phyloP scores from a whole-genome alignment of 2,888 invertebrate species.

The Pseudococcus viburni region DNA sequence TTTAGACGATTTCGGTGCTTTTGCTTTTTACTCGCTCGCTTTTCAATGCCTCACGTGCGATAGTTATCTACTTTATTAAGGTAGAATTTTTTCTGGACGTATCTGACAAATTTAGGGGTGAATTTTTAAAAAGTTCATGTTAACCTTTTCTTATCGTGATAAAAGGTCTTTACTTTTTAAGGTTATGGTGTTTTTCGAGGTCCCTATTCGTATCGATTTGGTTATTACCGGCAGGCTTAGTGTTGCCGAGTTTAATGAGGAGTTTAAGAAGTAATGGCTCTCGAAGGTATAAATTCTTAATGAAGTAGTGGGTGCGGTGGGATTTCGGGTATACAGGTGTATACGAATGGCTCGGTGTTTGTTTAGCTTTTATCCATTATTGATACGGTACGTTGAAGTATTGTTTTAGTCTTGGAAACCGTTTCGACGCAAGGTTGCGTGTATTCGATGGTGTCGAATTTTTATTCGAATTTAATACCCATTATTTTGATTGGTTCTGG shows the following conservation, averaged over 20 bases:
- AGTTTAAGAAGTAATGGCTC: slow-evolving; percentile 24
- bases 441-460: background rate
- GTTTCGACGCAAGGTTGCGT: background rate
- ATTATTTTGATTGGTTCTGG: background rate
- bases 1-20: background rate
- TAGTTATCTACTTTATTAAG: background rate
- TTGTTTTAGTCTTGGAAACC: background rate
- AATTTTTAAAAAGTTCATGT: background rate
- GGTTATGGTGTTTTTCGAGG: slow-evolving; percentile 16
- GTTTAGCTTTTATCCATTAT: background rate
- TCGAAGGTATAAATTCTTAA: slow-evolving; percentile 10
- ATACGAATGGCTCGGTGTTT: background rate
- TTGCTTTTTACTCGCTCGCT: background rate
- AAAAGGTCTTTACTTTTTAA: background rate
- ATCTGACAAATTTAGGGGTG: background rate
- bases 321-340: too few relatives aligned
- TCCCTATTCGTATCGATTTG: background rate
- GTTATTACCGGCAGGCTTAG: background rate
- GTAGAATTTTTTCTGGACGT: background rate
- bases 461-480: background rate
- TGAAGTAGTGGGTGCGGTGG: slow-evolving; percentile 20
- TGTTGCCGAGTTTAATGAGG: background rate
- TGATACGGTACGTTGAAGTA: background rate
- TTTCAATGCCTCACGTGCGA: background rate
- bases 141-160: slow-evolving; percentile 28